A percentile compares a stretch with the other conserved stretches of the same genome.
These are phyloP conservation scores for Labia minor DNA, from an alignment of 2,888 invertebrate species.

Conservation along the genomic window DNA sequence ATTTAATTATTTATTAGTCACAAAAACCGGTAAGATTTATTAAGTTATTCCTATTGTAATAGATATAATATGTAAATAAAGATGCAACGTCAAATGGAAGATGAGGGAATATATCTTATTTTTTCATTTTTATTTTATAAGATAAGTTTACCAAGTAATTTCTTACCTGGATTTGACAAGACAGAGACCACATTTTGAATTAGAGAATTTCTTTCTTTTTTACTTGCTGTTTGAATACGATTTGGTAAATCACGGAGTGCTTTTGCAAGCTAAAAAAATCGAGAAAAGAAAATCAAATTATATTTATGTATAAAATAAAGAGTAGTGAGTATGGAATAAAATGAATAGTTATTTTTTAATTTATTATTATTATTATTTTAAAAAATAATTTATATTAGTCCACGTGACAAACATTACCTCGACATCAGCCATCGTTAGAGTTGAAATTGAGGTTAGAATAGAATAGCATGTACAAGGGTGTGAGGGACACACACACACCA, in stretches of 20 bases:
- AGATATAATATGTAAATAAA: too few relatives aligned
- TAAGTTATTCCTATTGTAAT: too few relatives aligned
- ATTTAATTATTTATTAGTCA: too few relatives aligned
- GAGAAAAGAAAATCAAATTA: slow-evolving; percentile 20
- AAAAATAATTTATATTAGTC: slow-evolving; percentile 27
- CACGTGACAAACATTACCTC: slow-evolving; percentile 49
- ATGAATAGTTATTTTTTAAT: slow-evolving; percentile 27
- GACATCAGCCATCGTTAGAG: slow-evolving; percentile 52
- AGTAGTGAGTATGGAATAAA: slow-evolving; percentile 29
- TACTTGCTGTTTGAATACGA: slow-evolving; percentile 60
- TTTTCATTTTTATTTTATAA: too few relatives aligned
- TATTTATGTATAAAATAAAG: slow-evolving; percentile 21
- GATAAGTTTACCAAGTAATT: too few relatives aligned
- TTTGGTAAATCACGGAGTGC: slow-evolving; percentile 62
- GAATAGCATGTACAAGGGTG: too few relatives aligned
- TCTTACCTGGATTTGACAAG: slow-evolving; percentile 60
- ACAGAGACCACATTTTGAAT: slow-evolving; percentile 57
- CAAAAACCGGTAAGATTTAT: too few relatives aligned
- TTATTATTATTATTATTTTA: neutral
- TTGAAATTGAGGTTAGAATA: too few relatives aligned
- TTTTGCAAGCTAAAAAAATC: slow-evolving; percentile 45
- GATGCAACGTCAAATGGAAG: too few relatives aligned
- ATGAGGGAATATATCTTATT: too few relatives aligned
- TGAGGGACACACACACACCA: too few relatives aligned
- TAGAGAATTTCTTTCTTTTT: slow-evolving; percentile 56